phyloP scores from a whole-genome alignment of 2,797 vertebrate genomes.

The Rhynchonycteris naso region DNA sequence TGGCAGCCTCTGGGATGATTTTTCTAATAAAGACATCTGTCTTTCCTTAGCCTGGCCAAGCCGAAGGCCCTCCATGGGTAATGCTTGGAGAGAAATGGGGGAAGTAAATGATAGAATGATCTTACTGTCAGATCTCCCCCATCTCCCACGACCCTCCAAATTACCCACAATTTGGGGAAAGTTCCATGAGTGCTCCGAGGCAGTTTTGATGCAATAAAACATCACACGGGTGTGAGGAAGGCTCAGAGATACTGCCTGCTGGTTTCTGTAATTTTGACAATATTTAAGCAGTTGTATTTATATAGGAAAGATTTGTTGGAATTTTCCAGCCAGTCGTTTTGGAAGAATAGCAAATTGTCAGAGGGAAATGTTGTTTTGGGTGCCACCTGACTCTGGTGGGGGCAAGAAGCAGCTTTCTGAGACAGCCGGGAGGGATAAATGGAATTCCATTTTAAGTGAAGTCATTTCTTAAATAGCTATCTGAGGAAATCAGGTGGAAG shows the following conservation, averaged over 20 bases:
- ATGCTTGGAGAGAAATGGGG: background rate
- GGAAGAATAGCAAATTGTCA: background rate
- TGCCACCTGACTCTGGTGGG: background rate
- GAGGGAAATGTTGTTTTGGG: background rate
- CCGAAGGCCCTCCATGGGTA: background rate
- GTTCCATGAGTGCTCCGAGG: rapidly evolving
- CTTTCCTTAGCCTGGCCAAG: background rate
- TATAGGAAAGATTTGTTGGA: background rate
- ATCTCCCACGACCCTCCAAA: background rate
- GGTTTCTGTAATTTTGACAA: background rate
- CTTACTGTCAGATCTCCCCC: background rate
- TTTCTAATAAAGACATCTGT: slow-evolving; percentile 54
- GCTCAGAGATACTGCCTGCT: background rate
- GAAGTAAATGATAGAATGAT: rapidly evolving
- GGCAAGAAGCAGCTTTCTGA: background rate
- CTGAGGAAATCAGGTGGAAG: background rate
- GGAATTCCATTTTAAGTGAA: background rate
- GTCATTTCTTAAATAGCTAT: background rate
- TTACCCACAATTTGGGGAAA: background rate
- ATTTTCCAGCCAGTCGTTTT: slow-evolving; percentile 37
- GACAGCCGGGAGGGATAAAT: background rate
- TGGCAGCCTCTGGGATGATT: background rate
- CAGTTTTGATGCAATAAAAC: background rate
- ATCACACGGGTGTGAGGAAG: background rate
- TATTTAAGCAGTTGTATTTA: background rate